Base-by-base conservation (phyloP, 2,797 vertebrate species). In the Schizopygopsis malacanthus region DNA sequence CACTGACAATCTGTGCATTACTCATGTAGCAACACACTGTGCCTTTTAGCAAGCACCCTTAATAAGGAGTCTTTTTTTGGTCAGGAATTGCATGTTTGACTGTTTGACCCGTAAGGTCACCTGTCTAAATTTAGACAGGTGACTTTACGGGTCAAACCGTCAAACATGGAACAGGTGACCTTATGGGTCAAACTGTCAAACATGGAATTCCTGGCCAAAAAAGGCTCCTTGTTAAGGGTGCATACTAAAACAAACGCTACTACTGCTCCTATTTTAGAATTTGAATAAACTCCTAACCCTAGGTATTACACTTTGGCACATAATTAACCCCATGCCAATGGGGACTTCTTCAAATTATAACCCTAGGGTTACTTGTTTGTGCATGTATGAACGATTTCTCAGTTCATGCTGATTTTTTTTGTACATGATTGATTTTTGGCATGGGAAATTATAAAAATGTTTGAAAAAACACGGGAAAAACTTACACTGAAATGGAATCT, bases 1-100 rank as follows among this genome's bases (percentile, higher is more conserved):
- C 78, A 69, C 73, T 65, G 69, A 80, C 43, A 73, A 65, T 80
- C 69, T 65, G 69, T 41, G 67, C 59, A 25, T 59, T 47, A 33
- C 59, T 76, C 13, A 41, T n/a, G 43, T 50, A 54, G 47, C 3
- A 22, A 69, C 63, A 67, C 33, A 28, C 18, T n/a, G 59, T 65
- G 70, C 15, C 54, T 84, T 67, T 78, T 33, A 33, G 33, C 33
- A 33, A 2, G 33, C 33, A 33, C 33, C 33, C 33, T 33, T 33
- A 33, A 33, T 33, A 33, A 33, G 33, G 33, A 33, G 33, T 33
- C 33, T 33, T 33, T 33, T 33, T 33, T 33, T 33, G 33, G 33
- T 2, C 33, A 33, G 33, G 33, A 33, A 33, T 33, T 33, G 33
- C 33, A 33, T 33, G 33, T 33, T 33, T 33, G 33, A 33, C 33